phyloP scores from a whole-genome alignment of 2,113 vertebrate species.

The Thinocorus orbignyianus region DNA sequence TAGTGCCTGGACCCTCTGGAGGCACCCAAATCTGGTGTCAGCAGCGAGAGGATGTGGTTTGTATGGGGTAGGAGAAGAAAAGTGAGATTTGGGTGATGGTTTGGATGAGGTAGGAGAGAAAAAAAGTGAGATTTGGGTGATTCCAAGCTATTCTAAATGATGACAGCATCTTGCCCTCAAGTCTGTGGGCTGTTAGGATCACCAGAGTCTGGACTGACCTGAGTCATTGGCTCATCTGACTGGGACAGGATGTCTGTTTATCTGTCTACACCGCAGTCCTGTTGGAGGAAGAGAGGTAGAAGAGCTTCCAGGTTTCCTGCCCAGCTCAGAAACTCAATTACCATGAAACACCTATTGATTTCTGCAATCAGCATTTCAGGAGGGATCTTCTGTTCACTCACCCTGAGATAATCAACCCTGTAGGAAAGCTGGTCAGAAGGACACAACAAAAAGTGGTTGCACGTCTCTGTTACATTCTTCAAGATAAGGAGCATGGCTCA shows the following conservation, averaged over 20 bases:
- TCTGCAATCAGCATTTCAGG: background rate
- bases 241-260: fast-evolving
- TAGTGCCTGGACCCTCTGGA: background rate
- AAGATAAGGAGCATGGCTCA: background rate
- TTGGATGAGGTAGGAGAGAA: background rate
- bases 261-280: background rate
- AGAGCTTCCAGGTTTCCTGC: background rate
- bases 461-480: fast-evolving
- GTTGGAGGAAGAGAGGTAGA: background rate
- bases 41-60: background rate
- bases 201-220: background rate
- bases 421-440: background rate
- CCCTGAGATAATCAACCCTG: background rate
- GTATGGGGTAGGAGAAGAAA: background rate
- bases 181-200: background rate
- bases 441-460: background rate
- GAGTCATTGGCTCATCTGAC: background rate
- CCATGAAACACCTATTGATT: background rate
- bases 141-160: background rate
- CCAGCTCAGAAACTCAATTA: background rate
- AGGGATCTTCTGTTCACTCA: background rate
- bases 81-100: background rate
- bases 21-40: fast-evolving
- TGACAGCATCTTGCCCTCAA: background rate
- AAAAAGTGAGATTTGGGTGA: background rate